Base-by-base conservation (phyloP, 2,888 invertebrate genomes). In the Dasysyrphus tricinctus region DNA sequence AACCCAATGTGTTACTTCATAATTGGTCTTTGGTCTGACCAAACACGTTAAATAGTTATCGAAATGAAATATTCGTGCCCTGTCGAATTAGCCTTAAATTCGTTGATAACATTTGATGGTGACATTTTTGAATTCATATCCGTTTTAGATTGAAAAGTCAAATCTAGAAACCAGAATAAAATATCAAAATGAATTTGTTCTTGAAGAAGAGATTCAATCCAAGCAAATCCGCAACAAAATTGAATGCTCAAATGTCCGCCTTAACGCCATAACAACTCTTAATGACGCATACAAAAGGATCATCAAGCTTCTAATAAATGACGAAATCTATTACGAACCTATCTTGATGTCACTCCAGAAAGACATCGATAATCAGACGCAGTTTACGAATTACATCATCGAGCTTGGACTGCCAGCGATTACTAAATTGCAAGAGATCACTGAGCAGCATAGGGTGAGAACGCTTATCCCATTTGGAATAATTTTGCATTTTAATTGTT, bases 261-360 rank as follows among this genome's bases (percentile, higher is more conserved):
- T 92, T 1, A 91, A 91, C 80, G 92, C 92, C 0, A 90, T 91
- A 11, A 91, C 90, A 76, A 90, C 91, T 2, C 90, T 93, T 1
- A 90, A 91, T 73, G 89, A 89, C 12, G 91, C 92, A 0, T 93
- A 93, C 80, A 89, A 90, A 32, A 90, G 90, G 78, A 90, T 92
- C 83, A 90, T 92, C 59, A 90, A 92, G 77, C 90, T 91, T 3
- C 84, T 92, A 5, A 65, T 86, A 5, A 89, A 92, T 54, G 92
- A 93, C 86, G 90, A 90, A 16, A 91, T 91, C 39, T 93, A 92
- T 77, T 93, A 92, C 80, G 92, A 92, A 56, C 92, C 92, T 3
- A 91, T 92, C 7, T 80, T 93, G 8, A 88, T 90, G 11, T 92
- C 92, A 4, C 89, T 93, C 0, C 89, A 89, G 51, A 82, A 83